Base-by-base conservation (phyloP, 2,113 vertebrate species). In the Geococcyx californianus region DNA sequence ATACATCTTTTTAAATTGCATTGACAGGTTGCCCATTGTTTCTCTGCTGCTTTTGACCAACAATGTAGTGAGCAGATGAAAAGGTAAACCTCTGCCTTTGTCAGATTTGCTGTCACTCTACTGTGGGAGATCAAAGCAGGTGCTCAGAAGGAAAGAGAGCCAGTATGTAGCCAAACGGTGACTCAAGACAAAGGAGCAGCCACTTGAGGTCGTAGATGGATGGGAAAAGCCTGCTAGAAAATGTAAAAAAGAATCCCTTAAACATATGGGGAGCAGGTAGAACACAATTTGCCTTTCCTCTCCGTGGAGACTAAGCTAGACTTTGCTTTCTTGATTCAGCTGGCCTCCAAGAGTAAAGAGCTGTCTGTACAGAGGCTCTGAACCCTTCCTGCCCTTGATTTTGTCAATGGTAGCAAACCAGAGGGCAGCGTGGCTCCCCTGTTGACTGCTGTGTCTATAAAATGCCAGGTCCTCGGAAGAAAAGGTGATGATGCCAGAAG, bases 1-100 rank as follows among this genome's bases (percentile, higher is more conserved):
- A 49, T 68, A 64, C 5, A 7, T 17, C 9, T 77, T 86, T 91
- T 40, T 15, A 49, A 91, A 91, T 82, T 68, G 73, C 33, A 83
- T 14, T 73, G 78, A 67, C 82, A 90, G 84, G 45, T 33, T 80
- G 67, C 67, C 89, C 54, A 62, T 24, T 11, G 42, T 66, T 72
- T 73, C 62, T 91, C 45, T 85, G 77, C 58, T 73, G 67, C 91
- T 94, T 58, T 67, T 34, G 42, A 84, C 83, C 56, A 89, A 64
- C 74, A 87, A 55, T 42, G 55, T 24, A 62, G 47, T 2, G 16
- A 59, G 55, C 66, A 76, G 74, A 89, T 54, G 74, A 77, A 91
- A 93, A 90, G 40, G 67, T 45, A 88, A 90, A 93, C 20, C 72
- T 68, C 78, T 73, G 74, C 81, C 80, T 91, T 80, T 80, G 84